Percentiles rank a stretch among this genome's conserved stretches.
phyloP scores from a whole-genome alignment of 2,113 vertebrate species.

The Microcebus griseorufus region DNA sequence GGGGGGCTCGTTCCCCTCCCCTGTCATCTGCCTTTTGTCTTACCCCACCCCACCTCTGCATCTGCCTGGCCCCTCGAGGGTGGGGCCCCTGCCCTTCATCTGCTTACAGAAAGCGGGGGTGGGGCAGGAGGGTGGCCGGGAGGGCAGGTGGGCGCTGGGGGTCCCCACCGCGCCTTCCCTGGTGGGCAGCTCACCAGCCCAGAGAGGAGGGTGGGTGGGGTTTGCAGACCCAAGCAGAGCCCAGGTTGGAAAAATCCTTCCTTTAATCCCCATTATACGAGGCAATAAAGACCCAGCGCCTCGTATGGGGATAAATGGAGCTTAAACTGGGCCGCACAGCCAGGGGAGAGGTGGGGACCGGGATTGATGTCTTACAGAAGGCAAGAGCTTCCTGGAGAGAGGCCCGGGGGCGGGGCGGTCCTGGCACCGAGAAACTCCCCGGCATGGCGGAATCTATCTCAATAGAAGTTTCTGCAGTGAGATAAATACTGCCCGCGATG shows the following conservation, averaged over 20 bases:
- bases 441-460: neutral
- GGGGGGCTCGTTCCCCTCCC: rapidly evolving
- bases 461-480: neutral
- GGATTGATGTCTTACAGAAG: too few species aligned
- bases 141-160: rapidly evolving
- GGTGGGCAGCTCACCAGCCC: neutral
- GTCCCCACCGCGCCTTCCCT: neutral
- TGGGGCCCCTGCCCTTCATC: neutral
- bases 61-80: neutral
- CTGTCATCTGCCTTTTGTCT: neutral
- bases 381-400: neutral
- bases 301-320: slow-evolving; percentile 41
- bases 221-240: slow-evolving; percentile 62
- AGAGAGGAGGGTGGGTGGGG: neutral
- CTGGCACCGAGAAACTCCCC: neutral
- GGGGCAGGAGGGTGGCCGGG: too few species aligned
- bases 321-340: neutral
- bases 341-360: neutral
- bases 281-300: slow-evolving; percentile 44
- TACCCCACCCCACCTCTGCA: rapidly evolving
- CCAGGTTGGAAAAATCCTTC: slow-evolving; percentile 68
- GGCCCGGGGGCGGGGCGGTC: neutral
- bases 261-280: slow-evolving; percentile 44
- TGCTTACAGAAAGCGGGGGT: neutral
- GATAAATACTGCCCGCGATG: neutral